Evolutionary conservation across 1,140 invertebrate genomes (phyloP).

Genomic region (Bombus terrestris): DNA sequence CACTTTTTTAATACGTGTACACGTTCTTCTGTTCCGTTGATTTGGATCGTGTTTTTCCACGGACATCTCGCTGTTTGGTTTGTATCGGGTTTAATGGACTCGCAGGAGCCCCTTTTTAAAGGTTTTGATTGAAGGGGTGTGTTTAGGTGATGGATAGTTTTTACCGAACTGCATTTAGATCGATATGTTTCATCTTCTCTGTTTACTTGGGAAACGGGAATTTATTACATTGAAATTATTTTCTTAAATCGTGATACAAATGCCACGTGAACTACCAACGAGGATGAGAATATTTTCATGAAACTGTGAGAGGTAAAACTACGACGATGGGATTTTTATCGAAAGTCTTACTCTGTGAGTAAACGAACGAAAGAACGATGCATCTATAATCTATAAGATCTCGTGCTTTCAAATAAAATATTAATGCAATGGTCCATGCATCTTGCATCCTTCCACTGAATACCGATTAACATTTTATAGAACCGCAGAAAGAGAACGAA

Average conservation of each 20-base stretch:
- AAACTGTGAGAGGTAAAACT: background rate
- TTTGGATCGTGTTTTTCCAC: constrained; percentile 29
- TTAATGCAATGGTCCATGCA: background rate
- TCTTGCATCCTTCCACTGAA: background rate
- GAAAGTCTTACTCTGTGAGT: background rate
- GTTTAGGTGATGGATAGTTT: background rate
- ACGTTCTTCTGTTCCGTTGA: constrained; percentile 23
- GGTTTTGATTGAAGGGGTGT: background rate
- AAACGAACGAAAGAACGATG: background rate
- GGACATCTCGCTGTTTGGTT: constrained; percentile 36
- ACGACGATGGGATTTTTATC: background rate
- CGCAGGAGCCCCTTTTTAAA: background rate
- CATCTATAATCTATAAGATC: background rate
- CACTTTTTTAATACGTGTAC: background rate
- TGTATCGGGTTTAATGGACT: constrained; percentile 39
- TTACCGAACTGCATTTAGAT: background rate
- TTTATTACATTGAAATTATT: background rate
- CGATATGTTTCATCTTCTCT: background rate
- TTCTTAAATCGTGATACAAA: background rate
- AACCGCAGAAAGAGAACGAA: background rate
- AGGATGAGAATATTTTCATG: background rate
- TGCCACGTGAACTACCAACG: background rate
- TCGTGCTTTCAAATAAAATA: background rate
- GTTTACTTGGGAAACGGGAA: background rate
- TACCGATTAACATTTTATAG: constrained; percentile 39